Evolutionary conservation across 2,113 vertebrate genomes (phyloP).

Genomic region (Mormoops blainvillei): DNA sequence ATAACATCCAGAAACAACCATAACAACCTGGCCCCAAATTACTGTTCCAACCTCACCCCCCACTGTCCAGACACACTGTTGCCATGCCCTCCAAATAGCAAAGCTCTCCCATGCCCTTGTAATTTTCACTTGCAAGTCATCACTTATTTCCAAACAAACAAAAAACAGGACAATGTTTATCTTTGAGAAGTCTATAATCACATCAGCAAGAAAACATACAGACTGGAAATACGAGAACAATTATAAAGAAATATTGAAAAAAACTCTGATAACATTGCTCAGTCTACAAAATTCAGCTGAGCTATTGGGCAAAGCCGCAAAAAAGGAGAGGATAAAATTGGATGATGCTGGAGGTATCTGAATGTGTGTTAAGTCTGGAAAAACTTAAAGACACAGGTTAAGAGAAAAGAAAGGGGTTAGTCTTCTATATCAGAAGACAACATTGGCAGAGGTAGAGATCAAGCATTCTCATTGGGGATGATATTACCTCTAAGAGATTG

Average conservation of each 20-base stretch:
- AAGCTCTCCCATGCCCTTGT: background rate
- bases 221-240: background rate
- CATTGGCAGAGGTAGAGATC: background rate
- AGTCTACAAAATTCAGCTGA: background rate
- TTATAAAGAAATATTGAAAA: background rate
- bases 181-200: background rate
- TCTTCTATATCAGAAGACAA: background rate
- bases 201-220: background rate
- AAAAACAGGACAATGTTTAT: background rate
- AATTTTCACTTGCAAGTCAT: background rate
- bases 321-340: background rate
- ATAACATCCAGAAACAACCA: background rate
- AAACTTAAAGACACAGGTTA: background rate
- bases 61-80: background rate
- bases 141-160: background rate
- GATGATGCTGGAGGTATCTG: background rate
- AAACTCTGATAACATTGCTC: background rate
- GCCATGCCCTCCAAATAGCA: background rate
- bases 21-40: background rate
- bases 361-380: background rate
- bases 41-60: background rate
- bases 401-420: background rate
- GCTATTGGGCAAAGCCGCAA: background rate
- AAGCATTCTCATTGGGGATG: background rate
- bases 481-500: background rate